phyloP scores from a whole-genome alignment of 2,797 vertebrate genomes.

The Gorsachius magnificus region DNA sequence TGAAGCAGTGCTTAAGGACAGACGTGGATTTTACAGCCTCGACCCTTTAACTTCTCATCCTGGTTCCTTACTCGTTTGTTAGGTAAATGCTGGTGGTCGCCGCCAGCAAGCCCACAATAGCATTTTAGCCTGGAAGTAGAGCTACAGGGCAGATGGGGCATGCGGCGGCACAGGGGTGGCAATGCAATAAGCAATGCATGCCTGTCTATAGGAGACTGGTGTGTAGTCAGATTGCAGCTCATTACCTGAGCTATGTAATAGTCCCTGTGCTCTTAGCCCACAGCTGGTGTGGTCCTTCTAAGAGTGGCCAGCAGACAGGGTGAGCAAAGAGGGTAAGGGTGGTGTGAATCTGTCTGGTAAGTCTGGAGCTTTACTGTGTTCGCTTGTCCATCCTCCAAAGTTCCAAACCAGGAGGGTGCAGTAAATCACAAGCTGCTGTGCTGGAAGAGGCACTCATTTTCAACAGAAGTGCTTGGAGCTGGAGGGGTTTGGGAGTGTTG shows the following conservation, averaged over 20 bases:
- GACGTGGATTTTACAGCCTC: background rate
- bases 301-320: background rate
- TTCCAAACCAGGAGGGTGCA: background rate
- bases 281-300: background rate
- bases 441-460: background rate
- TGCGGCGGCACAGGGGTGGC: background rate
- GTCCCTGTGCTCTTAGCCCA: background rate
- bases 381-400: background rate
- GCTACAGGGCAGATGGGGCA: background rate
- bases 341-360: background rate
- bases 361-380: background rate
- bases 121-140: background rate
- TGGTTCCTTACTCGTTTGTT: background rate
- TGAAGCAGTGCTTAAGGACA: background rate
- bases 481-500: background rate
- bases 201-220: background rate
- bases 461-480: background rate
- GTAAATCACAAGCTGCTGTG: background rate
- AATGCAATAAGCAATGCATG: fast-evolving
- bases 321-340: background rate
- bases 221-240: background rate
- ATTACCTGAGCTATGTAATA: background rate
- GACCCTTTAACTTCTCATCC: background rate
- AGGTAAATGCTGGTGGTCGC: background rate
- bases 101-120: fast-evolving